Percentiles rank a stretch among this genome's conserved stretches.
phyloP scores from a whole-genome alignment of 2,797 vertebrate species.

The Clarias fuscus region DNA sequence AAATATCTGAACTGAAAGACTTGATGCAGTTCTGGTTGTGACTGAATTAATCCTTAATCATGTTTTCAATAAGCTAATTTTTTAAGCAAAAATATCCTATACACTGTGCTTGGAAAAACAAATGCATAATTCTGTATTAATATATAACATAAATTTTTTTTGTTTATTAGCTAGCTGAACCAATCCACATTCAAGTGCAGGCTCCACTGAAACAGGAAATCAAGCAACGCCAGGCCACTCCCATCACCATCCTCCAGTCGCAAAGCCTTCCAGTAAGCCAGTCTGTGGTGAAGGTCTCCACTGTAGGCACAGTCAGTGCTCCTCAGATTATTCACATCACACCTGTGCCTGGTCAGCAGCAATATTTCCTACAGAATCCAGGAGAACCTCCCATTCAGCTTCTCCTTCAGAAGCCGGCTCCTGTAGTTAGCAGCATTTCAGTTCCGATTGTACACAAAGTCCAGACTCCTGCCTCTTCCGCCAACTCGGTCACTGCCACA shows the following conservation, averaged over 20 bases:
- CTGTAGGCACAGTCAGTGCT: constrained; percentile 70
- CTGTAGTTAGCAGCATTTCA: constrained; percentile 66
- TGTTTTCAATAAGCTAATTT: not conserved
- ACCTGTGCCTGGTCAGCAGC: constrained; percentile 77
- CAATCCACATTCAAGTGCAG: constrained; percentile 83
- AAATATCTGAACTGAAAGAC: not conserved
- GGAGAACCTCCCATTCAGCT: constrained; percentile 77
- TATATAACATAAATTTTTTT: no score
- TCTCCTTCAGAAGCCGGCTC: constrained; percentile 75
- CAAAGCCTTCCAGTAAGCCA: constrained; percentile 65
- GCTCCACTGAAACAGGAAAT: constrained; percentile 73
- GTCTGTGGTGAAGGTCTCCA: constrained; percentile 61
- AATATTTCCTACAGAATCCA: constrained; percentile 74
- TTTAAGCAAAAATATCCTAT: not conserved
- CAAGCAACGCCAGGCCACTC: constrained; percentile 63
- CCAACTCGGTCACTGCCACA: constrained; percentile 21
- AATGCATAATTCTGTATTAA: not conserved
- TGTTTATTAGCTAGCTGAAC: constrained; percentile 74
- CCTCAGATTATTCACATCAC: constrained; percentile 83
- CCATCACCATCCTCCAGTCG: constrained; percentile 67
- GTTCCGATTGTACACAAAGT: constrained; percentile 69
- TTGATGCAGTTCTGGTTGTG: not conserved
- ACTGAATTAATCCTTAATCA: not conserved
- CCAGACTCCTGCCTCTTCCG: constrained; percentile 22
- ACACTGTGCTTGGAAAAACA: not conserved